Conservation (phyloP, 2,888 invertebrate species). For the Pandemis heparana region DNA sequence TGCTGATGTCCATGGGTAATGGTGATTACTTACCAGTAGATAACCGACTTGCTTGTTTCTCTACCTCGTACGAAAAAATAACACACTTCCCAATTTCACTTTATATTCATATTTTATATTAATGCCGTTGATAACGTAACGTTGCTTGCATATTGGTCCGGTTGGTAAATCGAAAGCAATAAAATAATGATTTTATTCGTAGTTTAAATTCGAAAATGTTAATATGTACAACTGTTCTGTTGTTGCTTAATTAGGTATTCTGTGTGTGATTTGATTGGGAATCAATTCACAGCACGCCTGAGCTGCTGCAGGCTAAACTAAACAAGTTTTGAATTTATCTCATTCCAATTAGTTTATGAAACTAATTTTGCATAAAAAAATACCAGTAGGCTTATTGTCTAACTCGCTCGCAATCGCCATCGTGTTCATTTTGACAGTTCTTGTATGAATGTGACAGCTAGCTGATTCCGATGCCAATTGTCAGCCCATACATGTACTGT, state of each 20-base stretch:
- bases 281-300: conserved; percentile 25
- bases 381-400: too few species aligned
- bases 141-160: not conserved
- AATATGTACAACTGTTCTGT: conserved; percentile 13
- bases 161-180: not conserved
- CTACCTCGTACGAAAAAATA: too few species aligned
- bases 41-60: too few species aligned
- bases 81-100: not conserved
- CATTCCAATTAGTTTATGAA: conserved; percentile 18
- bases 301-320: conserved; percentile 18
- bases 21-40: too few species aligned
- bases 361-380: not conserved
- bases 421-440: too few species aligned
- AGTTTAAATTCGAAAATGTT: not conserved
- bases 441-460: too few species aligned
- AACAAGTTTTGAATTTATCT: conserved; percentile 18
- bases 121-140: not conserved
- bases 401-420: too few species aligned
- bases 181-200: not conserved
- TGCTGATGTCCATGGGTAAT: too few species aligned
- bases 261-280: conserved; percentile 33
- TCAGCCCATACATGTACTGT: too few species aligned
- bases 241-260: conserved; percentile 33
- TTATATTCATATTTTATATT: not conserved
- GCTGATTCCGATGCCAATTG: too few species aligned